Evolutionary conservation across 92 coral and sea anemone species (phyloP).

Genomic region (Chrysogorgia sp.): DNA sequence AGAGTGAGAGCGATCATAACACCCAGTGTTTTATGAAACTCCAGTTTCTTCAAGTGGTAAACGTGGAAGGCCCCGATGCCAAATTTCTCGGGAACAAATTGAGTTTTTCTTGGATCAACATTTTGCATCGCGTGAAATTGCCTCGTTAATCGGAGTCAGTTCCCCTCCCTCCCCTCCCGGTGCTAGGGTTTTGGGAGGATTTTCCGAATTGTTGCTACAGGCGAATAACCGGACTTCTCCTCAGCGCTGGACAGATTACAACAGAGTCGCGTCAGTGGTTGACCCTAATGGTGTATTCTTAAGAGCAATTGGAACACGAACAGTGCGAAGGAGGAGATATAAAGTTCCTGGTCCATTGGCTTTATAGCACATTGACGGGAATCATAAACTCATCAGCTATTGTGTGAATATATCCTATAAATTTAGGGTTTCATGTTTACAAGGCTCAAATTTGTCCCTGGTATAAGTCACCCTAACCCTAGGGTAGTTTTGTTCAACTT

Average conservation of each 20-base stretch:
- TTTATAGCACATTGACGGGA: too few species aligned
- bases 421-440: too few species aligned
- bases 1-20: slow-evolving; percentile 4
- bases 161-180: too few species aligned
- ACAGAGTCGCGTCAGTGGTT: not conserved
- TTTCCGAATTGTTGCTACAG: slow-evolving; percentile 51
- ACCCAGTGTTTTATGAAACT: slow-evolving; percentile 38
- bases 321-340: not conserved
- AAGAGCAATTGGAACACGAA: not conserved
- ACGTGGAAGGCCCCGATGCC: slow-evolving; percentile 52
- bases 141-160: slow-evolving; percentile 54
- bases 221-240: slow-evolving; percentile 58
- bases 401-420: too few species aligned
- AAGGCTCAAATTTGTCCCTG: too few species aligned
- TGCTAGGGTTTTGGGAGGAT: slow-evolving; percentile 53
- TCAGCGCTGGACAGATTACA: slow-evolving; percentile 36
- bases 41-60: slow-evolving; percentile 40
- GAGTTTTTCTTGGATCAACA: slow-evolving; percentile 45
- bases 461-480: too few species aligned
- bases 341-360: slow-evolving; percentile 4
- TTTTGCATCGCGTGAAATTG: slow-evolving; percentile 53
- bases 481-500: too few species aligned
- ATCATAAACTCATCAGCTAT: too few species aligned
- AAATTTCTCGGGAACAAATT: slow-evolving; percentile 43
- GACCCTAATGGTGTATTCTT: not conserved